phyloP scores from a whole-genome alignment of 2,113 vertebrate genomes.

The Halichoerus grypus region DNA sequence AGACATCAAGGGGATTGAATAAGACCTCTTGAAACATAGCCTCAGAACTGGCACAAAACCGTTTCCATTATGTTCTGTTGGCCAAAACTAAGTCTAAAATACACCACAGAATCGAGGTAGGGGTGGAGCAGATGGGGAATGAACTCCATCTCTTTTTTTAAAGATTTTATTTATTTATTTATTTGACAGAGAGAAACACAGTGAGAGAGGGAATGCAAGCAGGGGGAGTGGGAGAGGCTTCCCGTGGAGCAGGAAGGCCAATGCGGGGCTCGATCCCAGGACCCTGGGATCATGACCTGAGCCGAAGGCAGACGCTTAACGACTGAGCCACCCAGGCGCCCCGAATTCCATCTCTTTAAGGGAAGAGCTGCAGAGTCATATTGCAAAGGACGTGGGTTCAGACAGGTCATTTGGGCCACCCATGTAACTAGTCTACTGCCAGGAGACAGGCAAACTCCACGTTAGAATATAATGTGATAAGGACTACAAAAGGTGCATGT shows the following conservation, averaged over 20 bases:
- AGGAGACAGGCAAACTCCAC: background rate
- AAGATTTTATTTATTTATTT: no score
- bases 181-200: no score
- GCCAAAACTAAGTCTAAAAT: background rate
- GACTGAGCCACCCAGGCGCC: no score
- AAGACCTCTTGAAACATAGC: background rate
- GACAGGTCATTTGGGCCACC: background rate
- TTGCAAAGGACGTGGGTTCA: background rate
- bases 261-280: no score
- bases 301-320: no score
- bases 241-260: no score
- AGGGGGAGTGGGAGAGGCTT: no score
- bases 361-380: background rate
- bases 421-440: background rate
- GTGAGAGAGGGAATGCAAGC: no score
- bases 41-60: background rate
- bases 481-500: no score
- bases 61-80: background rate
- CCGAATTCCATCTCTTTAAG: background rate
- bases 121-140: background rate
- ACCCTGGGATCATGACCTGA: no score
- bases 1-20: background rate
- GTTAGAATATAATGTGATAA: background rate
- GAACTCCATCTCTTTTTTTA: background rate
- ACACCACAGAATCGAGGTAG: background rate